Evolutionary conservation across 2,797 vertebrate genomes (phyloP), one percentile per base, ranked within the genome.

Genomic region (Acanthurus leucopareius): DNA sequence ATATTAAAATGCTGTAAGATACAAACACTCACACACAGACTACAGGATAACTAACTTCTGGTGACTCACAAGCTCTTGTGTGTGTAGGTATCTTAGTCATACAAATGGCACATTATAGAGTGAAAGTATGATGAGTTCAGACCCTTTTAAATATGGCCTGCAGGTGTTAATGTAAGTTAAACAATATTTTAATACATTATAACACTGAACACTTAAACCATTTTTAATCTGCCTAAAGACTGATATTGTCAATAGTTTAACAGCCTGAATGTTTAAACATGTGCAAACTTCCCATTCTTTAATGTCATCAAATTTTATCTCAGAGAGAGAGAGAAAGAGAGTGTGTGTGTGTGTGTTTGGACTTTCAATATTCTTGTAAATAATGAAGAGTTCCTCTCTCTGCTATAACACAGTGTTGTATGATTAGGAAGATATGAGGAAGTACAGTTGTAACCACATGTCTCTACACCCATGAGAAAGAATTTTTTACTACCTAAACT

Each of bases 401-500:
- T 22, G 7, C 20, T 19, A 22, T 15, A 25, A 38, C 14, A 22
- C 19, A 20, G 14, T 22, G 19, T 19, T 20, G 15, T 42, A 3
- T 19, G 52, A 15, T 25, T 56, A 1, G 9, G 11, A 42, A 13
- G 2, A 42, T 1, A 35, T 40, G 5, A 17, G 13, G 25, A 10
- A 6, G 10, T 49, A 19, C 4, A 42, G 9, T 13, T 49, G 10
- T 42, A 10, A 22, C 45, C 1, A 61, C 10, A n/a, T 19, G 20
- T 45, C 17, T 35, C 44, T 40, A 75, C 74, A 80, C 61, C 42
- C 60, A 67, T 1, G 9, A 16, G 6, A 51, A 78, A 16, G 7
- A 70, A 56, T 62, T 48, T 25, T 53, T 25, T 15, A 48, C 57
- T 63, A 73, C 28, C 28, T 48, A 63, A 68, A 22, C 35, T 48